phyloP scores from a whole-genome alignment of 92 coral and sea anemone species.

The Galaxea fascicularis region DNA sequence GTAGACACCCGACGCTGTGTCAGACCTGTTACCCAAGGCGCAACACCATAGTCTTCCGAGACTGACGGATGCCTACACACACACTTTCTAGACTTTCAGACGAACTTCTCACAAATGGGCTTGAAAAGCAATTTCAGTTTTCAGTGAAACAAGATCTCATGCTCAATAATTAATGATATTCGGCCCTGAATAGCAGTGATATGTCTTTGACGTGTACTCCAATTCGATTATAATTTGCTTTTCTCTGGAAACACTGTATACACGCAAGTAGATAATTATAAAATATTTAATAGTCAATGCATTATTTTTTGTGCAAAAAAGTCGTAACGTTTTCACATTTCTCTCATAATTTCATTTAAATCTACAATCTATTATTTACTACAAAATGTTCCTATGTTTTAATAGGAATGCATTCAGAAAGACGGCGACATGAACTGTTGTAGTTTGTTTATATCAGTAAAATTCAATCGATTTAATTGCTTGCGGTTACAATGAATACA shows the following conservation, averaged over 20 bases:
- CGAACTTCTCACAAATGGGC: too few species aligned
- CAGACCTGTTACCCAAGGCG: too few species aligned
- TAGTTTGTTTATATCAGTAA: neutral
- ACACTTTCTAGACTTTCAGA: too few species aligned
- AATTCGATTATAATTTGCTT: neutral
- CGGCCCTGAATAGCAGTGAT: slow-evolving; percentile 26
- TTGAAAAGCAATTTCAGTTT: neutral
- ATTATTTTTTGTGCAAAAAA: neutral
- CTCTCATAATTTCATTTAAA: neutral
- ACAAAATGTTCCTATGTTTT: neutral
- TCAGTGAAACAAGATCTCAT: neutral
- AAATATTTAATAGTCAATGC: neutral
- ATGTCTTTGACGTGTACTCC: neutral
- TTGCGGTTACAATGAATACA: slow-evolving; percentile 3
- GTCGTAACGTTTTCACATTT: neutral
- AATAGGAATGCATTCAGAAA: slow-evolving; percentile 3
- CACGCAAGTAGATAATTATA: neutral
- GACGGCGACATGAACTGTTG: neutral
- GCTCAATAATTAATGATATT: slow-evolving; percentile 44
- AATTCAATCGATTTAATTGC: slow-evolving; percentile 41
- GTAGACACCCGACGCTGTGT: too few species aligned
- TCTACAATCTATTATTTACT: neutral
- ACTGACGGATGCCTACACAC: too few species aligned
- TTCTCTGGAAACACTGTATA: neutral
- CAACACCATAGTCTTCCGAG: too few species aligned